Evolutionary conservation across 2,888 invertebrate genomes (phyloP), one percentile per base, ranked within the genome.

Genomic region (Phengaris alcon): DNA sequence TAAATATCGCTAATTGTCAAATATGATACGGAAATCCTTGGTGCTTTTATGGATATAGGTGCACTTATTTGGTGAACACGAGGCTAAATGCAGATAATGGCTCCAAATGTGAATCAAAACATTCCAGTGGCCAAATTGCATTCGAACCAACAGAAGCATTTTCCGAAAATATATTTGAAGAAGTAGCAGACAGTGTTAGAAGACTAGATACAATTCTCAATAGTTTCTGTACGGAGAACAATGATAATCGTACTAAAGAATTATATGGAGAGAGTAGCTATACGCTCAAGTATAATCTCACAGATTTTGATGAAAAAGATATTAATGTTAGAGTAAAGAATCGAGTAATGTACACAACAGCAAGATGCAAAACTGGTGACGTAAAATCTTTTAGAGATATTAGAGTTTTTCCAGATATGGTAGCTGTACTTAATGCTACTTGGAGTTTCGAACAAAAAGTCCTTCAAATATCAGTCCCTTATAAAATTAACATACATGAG

Each of bases 101-200:
- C 22, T 22, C 22, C 22, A 22, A 22, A 22, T 59, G 59, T 59
- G 10, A 59, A n/a, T 8, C 15, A 59, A 59, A 59, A 59, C 12
- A 22, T 22, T 22, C 22, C 22, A 22, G 22, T 52, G 7, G 35
- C 9, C 22, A 52, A 15, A 22, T 1, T 10, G 9, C 7, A 52
- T 9, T 48, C 48, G 52, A 52, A 52, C 6, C 70, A 9, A 22
- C 59, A 59, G 59, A 22, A 22, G 22, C 22, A 9, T 22, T 22
- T 12, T 22, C 70, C 22, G 22, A 15, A 70, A 15, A 15, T 9
- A 52, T 22, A 12, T 70, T 70, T 70, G 70, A 70, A 70, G 70
- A 70, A 51, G 15, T 70, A 15, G 52, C 70, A 51, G 22, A 52
- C 7, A 22, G 22, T 52, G 51, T 70, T 15, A 51, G 15, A 15